phyloP scores from a whole-genome alignment of 2,888 invertebrate genomes.

The Pteria penguin region DNA sequence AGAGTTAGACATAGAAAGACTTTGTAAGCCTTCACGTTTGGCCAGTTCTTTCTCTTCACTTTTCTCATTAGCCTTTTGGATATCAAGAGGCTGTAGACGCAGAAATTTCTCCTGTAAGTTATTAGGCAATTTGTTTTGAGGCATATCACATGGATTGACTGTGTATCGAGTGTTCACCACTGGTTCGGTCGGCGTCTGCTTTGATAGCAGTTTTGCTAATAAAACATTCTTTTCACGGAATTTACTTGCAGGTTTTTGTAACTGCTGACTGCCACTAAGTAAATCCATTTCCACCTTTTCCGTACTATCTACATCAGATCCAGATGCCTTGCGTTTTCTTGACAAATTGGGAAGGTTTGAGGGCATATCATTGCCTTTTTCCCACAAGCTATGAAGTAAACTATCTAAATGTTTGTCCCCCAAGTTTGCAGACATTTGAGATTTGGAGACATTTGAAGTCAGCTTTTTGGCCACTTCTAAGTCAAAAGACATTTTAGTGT shows the following conservation, averaged over 20 bases:
- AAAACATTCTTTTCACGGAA: constrained; percentile 71
- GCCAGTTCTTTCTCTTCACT: constrained; percentile 29
- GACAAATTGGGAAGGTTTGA: constrained; percentile 45
- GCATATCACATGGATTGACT: constrained; percentile 77
- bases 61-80: constrained; percentile 28
- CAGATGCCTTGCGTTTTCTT: constrained; percentile 63
- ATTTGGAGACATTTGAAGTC: constrained; percentile 14
- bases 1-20: constrained; percentile 7
- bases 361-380: constrained; percentile 55
- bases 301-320: constrained; percentile 61
- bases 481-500: constrained; percentile 11
- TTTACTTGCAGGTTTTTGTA: constrained; percentile 45
- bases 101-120: constrained; percentile 61
- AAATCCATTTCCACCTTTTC: constrained; percentile 51
- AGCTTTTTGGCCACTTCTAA: constrained; percentile 29
- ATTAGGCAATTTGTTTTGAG: constrained; percentile 82
- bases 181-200: constrained; percentile 65
- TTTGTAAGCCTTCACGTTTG: constrained; percentile 44
- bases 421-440: neutral
- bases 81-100: constrained; percentile 55
- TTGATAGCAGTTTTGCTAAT: constrained; percentile 74
- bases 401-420: constrained; percentile 54
- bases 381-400: constrained; percentile 68
- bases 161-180: constrained; percentile 70
- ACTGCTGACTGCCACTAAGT: neutral